Conservation (phyloP, 2,113 vertebrate species). For the Montifringilla adamsi region DNA sequence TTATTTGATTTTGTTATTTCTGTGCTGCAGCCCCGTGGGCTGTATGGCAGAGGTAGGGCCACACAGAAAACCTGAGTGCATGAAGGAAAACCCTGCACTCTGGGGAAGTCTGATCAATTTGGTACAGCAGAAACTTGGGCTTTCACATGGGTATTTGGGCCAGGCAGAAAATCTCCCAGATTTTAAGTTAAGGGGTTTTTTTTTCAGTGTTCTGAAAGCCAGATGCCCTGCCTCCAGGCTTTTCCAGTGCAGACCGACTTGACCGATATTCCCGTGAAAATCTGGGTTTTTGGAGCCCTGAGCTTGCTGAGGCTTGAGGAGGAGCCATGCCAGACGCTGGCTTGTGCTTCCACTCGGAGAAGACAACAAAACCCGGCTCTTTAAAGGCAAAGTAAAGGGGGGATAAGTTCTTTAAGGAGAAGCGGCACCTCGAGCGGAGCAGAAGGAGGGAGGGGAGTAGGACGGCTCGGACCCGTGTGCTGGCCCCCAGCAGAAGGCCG, state of each 20-base stretch:
- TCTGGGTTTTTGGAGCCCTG: background rate
- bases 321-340: background rate
- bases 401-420: background rate
- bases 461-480: background rate
- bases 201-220: background rate
- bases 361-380: background rate
- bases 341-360: background rate
- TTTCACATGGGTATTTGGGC: background rate
- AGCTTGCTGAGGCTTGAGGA: background rate
- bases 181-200: background rate
- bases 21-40: background rate
- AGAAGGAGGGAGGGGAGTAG: background rate
- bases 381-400: background rate
- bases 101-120: fast-evolving
- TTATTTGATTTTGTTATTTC: background rate
- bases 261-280: slow-evolving; percentile 1
- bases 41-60: background rate
- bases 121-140: fast-evolving
- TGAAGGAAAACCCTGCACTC: fast-evolving
- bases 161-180: background rate
- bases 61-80: fast-evolving
- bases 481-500: background rate
- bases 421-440: background rate
- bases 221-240: background rate
- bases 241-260: background rate